phyloP scores from a whole-genome alignment of 2,888 invertebrate species.

The Drosophila demipolita region DNA sequence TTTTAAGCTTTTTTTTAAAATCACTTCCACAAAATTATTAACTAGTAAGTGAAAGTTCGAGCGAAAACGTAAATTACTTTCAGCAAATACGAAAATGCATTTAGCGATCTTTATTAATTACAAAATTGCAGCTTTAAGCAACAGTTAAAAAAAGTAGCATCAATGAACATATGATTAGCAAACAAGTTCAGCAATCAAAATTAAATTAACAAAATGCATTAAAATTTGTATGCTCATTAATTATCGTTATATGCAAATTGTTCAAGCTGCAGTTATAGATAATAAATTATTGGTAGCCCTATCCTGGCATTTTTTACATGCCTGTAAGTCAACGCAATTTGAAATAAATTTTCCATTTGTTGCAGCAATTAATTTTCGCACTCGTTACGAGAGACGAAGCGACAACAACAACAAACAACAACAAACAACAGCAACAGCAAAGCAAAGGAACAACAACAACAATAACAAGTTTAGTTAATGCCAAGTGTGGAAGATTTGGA shows the following conservation, averaged over 20 bases:
- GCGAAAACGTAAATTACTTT: neutral
- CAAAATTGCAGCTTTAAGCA: neutral
- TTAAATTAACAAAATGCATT: neutral
- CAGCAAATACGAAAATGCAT: neutral
- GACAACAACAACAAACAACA: conserved; percentile 12
- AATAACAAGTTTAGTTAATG: conserved; percentile 48
- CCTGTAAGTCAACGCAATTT: conserved; percentile 26
- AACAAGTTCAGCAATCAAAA: neutral
- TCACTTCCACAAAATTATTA: neutral
- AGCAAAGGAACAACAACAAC: conserved; percentile 2
- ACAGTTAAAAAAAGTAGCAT: neutral
- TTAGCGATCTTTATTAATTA: neutral
- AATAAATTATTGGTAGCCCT: conserved; percentile 40
- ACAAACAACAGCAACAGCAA: conserved; percentile 11
- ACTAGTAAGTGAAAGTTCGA: neutral
- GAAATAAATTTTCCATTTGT: conserved; percentile 63
- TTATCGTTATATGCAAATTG: conserved; percentile 28
- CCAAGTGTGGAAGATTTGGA: conserved; percentile 46
- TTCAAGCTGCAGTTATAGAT: conserved; percentile 17
- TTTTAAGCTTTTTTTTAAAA: no score
- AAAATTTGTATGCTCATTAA: conserved; percentile 3
- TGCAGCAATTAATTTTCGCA: conserved; percentile 68
- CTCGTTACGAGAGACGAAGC: conserved; percentile 29
- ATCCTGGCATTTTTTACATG: conserved; percentile 8
- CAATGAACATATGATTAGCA: neutral